These are phyloP conservation scores for Origma solitaria DNA, from an alignment of 2,113 vertebrate species.

Conservation along the genomic window DNA sequence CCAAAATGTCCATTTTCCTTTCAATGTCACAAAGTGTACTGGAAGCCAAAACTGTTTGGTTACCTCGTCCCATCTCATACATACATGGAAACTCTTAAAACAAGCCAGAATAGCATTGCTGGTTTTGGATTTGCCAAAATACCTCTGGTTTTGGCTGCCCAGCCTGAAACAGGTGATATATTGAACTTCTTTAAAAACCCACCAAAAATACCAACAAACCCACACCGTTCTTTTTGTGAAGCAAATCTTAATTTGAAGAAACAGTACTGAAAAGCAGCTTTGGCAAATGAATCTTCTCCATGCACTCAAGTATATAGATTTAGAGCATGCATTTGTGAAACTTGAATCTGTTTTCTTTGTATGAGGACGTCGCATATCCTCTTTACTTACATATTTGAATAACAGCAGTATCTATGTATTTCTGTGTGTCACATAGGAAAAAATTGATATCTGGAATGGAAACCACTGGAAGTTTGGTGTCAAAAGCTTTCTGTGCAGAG, in stretches of 20 bases:
- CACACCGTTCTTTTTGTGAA: background rate
- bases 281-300: background rate
- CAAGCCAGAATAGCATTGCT: background rate
- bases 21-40: slow-evolving; percentile 7
- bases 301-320: background rate
- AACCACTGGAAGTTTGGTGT: background rate
- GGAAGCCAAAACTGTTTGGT: slow-evolving; percentile 20
- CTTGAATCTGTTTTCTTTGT: background rate
- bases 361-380: background rate
- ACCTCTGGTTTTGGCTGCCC: background rate
- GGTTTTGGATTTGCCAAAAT: background rate
- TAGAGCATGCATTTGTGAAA: background rate
- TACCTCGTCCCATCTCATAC: slow-evolving; percentile 13
- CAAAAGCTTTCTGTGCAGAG: background rate
- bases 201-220: no score
- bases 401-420: background rate
- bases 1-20: background rate
- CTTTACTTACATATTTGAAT: background rate
- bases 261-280: background rate
- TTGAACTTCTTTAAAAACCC: background rate
- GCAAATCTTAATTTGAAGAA: background rate
- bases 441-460: background rate
- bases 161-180: background rate
- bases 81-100: slow-evolving; percentile 12
- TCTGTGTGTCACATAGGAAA: background rate